Conservation (phyloP, 2,797 vertebrate genomes). For the Diceros bicornis region DNA sequence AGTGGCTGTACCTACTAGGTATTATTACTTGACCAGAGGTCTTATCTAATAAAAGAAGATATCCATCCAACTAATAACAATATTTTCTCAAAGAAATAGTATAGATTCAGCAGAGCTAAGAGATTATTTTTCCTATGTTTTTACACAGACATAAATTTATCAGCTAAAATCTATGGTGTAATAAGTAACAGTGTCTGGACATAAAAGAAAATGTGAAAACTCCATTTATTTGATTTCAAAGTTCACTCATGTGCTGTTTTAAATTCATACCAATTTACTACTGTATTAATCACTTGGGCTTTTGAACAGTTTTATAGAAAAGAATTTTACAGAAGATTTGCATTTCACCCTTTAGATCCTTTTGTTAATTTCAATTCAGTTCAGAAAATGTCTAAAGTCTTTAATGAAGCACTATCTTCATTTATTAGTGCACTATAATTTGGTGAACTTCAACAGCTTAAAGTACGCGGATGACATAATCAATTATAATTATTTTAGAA, state of each 20-base stretch:
- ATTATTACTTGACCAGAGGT: background rate
- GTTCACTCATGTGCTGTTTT: slow-evolving; percentile 62
- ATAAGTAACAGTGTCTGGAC: slow-evolving; percentile 36
- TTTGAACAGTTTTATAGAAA: slow-evolving; percentile 71
- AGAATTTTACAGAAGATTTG: slow-evolving; percentile 78
- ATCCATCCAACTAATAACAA: background rate
- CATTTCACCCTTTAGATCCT: slow-evolving; percentile 79
- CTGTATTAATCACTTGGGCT: slow-evolving; percentile 71
- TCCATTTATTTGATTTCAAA: slow-evolving; percentile 69
- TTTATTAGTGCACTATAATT: slow-evolving; percentile 84
- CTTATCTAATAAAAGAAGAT: background rate
- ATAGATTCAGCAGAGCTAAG: background rate
- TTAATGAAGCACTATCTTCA: slow-evolving; percentile 83
- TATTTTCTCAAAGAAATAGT: slow-evolving; percentile 23
- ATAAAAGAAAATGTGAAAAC: slow-evolving; percentile 4
- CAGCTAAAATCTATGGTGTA: background rate
- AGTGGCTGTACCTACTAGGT: background rate
- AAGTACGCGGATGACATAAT: slow-evolving; percentile 82
- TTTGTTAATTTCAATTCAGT: slow-evolving; percentile 85
- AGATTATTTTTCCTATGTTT: background rate
- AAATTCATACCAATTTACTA: slow-evolving; percentile 65
- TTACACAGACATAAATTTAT: background rate
- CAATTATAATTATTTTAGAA: slow-evolving; percentile 85
- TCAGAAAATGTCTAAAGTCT: slow-evolving; percentile 84
- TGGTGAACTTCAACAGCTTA: slow-evolving; percentile 80